Percentiles rank a stretch among this genome's conserved stretches.
These are phyloP conservation scores for Sphecodes monilicornis DNA, from an alignment of 2,888 invertebrate genomes.

Conservation along the genomic window DNA sequence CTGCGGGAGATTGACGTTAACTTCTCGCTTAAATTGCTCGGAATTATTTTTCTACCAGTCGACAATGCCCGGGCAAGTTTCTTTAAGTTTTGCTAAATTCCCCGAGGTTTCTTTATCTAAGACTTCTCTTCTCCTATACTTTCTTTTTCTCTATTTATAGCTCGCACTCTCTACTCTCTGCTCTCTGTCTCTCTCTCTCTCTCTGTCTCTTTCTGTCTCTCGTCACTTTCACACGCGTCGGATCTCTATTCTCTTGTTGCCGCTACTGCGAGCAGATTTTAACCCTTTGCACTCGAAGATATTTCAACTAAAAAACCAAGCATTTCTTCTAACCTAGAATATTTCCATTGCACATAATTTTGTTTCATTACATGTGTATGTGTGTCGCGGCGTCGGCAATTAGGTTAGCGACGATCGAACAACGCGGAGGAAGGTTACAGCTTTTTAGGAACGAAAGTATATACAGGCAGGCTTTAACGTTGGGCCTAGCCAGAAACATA, in stretches of 20 bases:
- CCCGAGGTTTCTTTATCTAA: background rate
- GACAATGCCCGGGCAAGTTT: background rate
- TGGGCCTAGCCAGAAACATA: no score
- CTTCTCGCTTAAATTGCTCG: background rate
- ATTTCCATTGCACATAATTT: no score
- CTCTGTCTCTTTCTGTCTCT: background rate
- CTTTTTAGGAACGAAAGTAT: no score
- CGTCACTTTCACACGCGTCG: background rate
- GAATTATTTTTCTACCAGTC: slow-evolving; percentile 9
- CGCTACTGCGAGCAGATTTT: background rate
- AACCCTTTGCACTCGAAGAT: no score
- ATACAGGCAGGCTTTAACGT: no score
- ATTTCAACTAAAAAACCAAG: no score
- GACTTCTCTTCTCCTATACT: no score
- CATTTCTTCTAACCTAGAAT: no score
- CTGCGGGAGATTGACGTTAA: background rate
- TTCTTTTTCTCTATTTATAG: background rate
- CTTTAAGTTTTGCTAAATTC: background rate
- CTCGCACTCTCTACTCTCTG: background rate
- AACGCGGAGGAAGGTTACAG: no score
- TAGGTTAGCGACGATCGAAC: no score
- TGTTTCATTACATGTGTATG: no score
- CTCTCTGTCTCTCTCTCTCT: background rate
- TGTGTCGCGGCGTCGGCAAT: no score
- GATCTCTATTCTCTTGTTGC: background rate